phyloP scores from a whole-genome alignment of 1,140 invertebrate species.

The Diprion similis region DNA sequence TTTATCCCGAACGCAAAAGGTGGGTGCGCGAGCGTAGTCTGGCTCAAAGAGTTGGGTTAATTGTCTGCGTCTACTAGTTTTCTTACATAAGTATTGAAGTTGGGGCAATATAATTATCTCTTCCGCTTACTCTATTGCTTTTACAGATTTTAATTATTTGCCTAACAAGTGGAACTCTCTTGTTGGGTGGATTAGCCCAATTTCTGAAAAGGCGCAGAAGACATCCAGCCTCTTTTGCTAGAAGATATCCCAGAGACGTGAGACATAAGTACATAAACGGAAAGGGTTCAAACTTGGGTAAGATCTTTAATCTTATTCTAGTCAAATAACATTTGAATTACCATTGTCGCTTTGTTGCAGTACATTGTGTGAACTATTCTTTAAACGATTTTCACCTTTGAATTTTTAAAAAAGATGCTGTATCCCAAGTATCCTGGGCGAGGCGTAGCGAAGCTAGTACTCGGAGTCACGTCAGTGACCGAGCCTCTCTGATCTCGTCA shows the following conservation, averaged over 20 bases:
- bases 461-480: constrained; percentile 56
- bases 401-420: constrained; percentile 42
- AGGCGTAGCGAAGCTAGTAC: constrained; percentile 57
- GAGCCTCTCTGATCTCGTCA: constrained; percentile 56
- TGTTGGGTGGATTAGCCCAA: constrained; percentile 55
- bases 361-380: too few species aligned
- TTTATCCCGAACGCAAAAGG: constrained; percentile 56
- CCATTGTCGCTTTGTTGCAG: too few species aligned
- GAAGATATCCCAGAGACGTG: constrained; percentile 44
- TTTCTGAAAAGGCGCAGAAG: constrained; percentile 57
- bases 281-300: constrained; percentile 58
- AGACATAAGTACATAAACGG: constrained; percentile 51
- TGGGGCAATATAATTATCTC: constrained; percentile 1
- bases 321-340: too few species aligned
- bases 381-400: too few species aligned
- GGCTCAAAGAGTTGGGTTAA: constrained; percentile 46
- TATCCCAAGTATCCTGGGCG: constrained; percentile 59
- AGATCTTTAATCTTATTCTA: constrained; percentile 6
- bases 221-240: constrained; percentile 46
- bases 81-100: constrained; percentile 13
- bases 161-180: constrained; percentile 51
- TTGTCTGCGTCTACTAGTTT: constrained; percentile 19
- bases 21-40: constrained; percentile 24
- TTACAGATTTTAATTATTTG: constrained; percentile 56
- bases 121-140: constrained; percentile 6